Evolutionary conservation across 1,140 invertebrate genomes (phyloP).

Genomic region (Sycophila sp.): DNA sequence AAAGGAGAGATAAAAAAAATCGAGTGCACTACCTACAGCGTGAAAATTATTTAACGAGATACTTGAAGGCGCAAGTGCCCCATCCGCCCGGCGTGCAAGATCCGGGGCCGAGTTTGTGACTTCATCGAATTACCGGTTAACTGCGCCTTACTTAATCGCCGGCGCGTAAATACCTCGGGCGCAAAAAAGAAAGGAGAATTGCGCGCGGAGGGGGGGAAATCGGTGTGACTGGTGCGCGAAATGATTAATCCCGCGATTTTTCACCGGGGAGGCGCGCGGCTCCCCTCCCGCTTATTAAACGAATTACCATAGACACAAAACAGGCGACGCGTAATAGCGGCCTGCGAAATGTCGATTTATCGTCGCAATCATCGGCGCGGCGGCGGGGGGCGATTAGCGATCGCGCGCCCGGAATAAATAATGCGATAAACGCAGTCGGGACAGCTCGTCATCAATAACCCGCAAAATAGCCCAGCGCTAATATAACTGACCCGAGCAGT

Average conservation of each 20-base stretch:
- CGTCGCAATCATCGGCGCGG: constrained; percentile 16
- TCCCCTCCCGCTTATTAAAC: background rate
- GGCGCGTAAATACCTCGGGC: background rate
- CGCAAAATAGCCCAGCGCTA: constrained; percentile 1
- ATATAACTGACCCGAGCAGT: constrained; percentile 9
- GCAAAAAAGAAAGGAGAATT: background rate
- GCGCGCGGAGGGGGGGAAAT: too few species aligned
- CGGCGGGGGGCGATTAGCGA: constrained; percentile 19
- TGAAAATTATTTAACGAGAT: background rate
- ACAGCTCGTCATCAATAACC: constrained; percentile 21
- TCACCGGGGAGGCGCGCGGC: background rate
- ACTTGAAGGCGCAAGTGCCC: background rate
- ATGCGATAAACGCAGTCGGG: constrained; percentile 16
- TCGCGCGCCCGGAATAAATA: constrained; percentile 14
- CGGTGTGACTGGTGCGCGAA: too few species aligned
- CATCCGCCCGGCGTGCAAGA: background rate
- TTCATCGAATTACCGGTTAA: constrained; percentile 11
- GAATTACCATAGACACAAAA: constrained; percentile 22
- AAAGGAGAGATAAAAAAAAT: background rate
- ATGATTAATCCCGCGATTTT: constrained; percentile 14
- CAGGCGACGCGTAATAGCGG: background rate
- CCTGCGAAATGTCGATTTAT: constrained; percentile 33
- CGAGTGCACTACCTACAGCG: too few species aligned
- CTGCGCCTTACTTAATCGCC: constrained; percentile 9
- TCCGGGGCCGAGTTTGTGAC: background rate